Evolutionary conservation across 2,888 invertebrate genomes (phyloP), one percentile per base, ranked within the genome.

Genomic region (Heliconius ismenius): DNA sequence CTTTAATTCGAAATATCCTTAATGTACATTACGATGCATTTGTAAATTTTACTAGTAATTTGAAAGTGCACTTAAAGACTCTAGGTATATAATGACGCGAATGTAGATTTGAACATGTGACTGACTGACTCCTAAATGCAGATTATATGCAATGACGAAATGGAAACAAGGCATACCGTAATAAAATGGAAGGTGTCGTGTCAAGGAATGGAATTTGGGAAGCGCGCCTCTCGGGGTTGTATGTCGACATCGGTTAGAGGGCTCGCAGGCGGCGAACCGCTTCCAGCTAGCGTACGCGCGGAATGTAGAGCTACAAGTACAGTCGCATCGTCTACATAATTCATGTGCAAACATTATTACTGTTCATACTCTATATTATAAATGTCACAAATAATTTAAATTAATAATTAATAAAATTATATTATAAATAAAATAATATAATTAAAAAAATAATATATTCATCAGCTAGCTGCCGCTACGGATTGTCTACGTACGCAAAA

Each of bases 161-260:
- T 68, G 70, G 76, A 78, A 79, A 76, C 74, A 76, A 69, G 76
- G 74, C 73, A 80, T 78, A 78, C 70, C 79, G 75, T 79, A 69
- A 76, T 78, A 80, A 80, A 76, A 76, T 76, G 83, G 85, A 84
- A 87, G 87, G 86, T 87, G 86, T 87, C 87, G 87, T 88, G 84
- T 88, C 83, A 85, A 86, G 84, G 87, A 85, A 87, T 89, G 90
- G 90, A 91, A 92, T 92, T 90, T 88, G 86, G 86, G 84, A 87
- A 85, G 86, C 87, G 86, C 86, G 88, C 88, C 86, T 84, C 83
- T 86, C 86, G 83, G 83, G 81, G 82, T 81, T 87, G 86, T 88
- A 84, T 84, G 86, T 87, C 86, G 86, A 83, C 85, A 88, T 86
- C 85, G 88, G 89, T 86, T 84, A 79, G 85, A 84, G 86, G 86